Conservation (phyloP, 2,797 vertebrate genomes). For the Sitta carolinensis region DNA sequence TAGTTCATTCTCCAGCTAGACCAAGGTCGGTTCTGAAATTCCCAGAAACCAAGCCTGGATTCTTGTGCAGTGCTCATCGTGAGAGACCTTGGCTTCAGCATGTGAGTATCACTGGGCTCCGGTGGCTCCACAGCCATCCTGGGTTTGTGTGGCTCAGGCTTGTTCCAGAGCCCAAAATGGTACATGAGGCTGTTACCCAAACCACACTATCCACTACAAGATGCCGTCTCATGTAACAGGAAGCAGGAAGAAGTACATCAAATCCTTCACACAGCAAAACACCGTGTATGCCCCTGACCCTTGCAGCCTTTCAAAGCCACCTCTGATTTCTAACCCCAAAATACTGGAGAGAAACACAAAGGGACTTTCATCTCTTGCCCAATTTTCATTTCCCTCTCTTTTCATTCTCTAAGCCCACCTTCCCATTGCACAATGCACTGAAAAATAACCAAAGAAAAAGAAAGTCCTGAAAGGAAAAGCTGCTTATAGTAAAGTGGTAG, state of each 20-base stretch:
- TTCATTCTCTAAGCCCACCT: neutral
- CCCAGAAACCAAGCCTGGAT: neutral
- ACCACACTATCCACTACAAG: rapidly evolving
- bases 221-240: neutral
- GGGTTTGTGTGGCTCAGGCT: neutral
- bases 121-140: neutral
- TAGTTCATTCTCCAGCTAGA: neutral
- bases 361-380: neutral
- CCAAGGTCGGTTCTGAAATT: neutral
- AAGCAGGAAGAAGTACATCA: neutral
- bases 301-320: neutral
- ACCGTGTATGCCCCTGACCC: rapidly evolving
- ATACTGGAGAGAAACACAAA: neutral
- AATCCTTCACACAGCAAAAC: neutral
- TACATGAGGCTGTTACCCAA: neutral
- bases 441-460: constrained; percentile 1
- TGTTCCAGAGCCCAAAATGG: neutral
- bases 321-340: neutral
- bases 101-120: rapidly evolving
- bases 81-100: neutral
- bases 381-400: neutral
- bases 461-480: neutral
- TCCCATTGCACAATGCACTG: neutral
- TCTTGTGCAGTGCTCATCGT: neutral
- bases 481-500: neutral